These are phyloP conservation scores for Anguilla japonica DNA, from an alignment of 2,113 vertebrate genomes.

Conservation along the genomic window DNA sequence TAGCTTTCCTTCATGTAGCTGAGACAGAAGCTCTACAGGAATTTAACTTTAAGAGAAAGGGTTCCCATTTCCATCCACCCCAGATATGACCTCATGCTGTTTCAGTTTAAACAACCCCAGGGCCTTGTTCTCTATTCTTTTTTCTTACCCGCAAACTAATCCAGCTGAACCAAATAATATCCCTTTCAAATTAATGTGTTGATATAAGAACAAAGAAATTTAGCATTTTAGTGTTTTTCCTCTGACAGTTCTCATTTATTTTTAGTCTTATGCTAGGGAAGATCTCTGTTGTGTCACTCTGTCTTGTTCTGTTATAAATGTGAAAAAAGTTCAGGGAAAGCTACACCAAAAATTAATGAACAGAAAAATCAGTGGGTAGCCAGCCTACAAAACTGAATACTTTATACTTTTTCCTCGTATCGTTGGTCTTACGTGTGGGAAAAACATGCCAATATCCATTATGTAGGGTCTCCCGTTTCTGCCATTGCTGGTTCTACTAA, in stretches of 20 bases:
- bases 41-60: not conserved
- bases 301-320: not conserved
- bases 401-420: not conserved
- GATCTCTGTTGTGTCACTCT: not conserved
- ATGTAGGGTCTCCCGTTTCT: slow-evolving; percentile 22
- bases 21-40: not conserved
- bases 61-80: not conserved
- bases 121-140: not conserved
- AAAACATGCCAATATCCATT: not conserved
- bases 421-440: not conserved
- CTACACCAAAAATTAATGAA: not conserved
- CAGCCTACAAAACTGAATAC: not conserved
- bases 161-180: not conserved
- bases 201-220: not conserved
- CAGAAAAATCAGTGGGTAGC: not conserved
- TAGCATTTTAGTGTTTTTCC: not conserved
- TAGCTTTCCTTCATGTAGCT: not conserved
- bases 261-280: not conserved
- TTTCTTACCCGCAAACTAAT: not conserved
- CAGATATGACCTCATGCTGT: not conserved
- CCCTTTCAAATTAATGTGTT: not conserved
- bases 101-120: not conserved
- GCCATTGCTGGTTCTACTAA: slow-evolving; percentile 51
- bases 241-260: not conserved
- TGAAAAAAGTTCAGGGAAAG: not conserved